Percentiles rank a stretch among this genome's conserved stretches.
phyloP scores from a whole-genome alignment of 2,888 invertebrate species.

The Drosophila atripex region DNA sequence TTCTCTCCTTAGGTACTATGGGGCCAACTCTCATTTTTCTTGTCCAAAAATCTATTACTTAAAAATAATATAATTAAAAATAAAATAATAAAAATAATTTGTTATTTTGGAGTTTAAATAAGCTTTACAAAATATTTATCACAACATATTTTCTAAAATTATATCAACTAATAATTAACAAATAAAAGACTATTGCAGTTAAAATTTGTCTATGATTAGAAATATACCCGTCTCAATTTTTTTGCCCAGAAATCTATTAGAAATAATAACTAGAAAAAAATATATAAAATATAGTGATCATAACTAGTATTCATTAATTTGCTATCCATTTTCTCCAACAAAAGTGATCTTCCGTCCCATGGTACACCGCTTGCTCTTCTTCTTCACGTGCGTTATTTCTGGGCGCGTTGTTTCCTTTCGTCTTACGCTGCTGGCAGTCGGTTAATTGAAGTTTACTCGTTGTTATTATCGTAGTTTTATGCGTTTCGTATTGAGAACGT shows the following conservation, averaged over 20 bases:
- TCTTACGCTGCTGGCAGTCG: conserved; percentile 23
- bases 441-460: conserved; percentile 24
- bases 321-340: not conserved
- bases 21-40: not conserved
- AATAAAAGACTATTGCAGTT: too few species aligned
- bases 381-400: conserved; percentile 24
- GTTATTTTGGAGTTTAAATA: too few species aligned
- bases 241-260: too few species aligned
- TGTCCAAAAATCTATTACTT: not conserved
- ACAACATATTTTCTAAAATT: too few species aligned
- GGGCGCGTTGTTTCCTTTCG: conserved; percentile 36
- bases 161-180: too few species aligned
- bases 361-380: not conserved
- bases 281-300: too few species aligned
- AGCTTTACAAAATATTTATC: too few species aligned
- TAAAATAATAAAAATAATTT: too few species aligned
- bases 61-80: not conserved
- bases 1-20: not conserved
- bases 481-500: conserved; percentile 13
- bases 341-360: not conserved
- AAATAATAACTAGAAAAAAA: too few species aligned
- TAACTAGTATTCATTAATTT: too few species aligned
- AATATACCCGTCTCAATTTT: too few species aligned
- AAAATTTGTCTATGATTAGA: too few species aligned
- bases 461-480: conserved; percentile 37